phyloP scores from a whole-genome alignment of 92 coral and sea anemone species.

The Hydrozoanthus gracilis region DNA sequence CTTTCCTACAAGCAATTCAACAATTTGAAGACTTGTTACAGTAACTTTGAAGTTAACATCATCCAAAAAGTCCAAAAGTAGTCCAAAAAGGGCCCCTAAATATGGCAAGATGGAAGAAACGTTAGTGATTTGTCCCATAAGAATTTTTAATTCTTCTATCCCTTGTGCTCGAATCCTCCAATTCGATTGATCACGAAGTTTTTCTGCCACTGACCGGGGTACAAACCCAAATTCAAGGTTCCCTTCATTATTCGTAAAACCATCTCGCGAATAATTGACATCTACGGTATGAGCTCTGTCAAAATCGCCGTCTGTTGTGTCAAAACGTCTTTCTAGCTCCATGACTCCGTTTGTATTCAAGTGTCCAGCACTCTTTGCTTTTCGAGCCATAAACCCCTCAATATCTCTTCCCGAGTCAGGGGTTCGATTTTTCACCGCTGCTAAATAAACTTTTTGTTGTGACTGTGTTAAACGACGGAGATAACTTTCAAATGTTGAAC shows the following conservation, averaged over 20 bases:
- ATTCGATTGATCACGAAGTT: constrained; percentile 90
- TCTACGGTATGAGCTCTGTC: constrained; percentile 94
- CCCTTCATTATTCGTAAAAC: constrained; percentile 49
- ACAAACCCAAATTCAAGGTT: constrained; percentile 83
- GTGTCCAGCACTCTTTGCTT: constrained; percentile 96
- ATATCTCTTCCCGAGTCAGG: constrained; percentile 60
- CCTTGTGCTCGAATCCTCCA: constrained; percentile 95
- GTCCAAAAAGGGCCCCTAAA: constrained; percentile 82
- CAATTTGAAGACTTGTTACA: constrained; percentile 91
- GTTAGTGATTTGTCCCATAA: constrained; percentile 82
- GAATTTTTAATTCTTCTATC: constrained; percentile 89
- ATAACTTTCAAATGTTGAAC: constrained; percentile 80
- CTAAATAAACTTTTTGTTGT: constrained; percentile 72
- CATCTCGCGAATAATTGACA: constrained; percentile 61
- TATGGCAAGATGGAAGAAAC: constrained; percentile 74
- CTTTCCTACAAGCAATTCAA: constrained; percentile 84
- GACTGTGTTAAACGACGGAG: constrained; percentile 78
- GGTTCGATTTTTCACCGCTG: constrained; percentile 80
- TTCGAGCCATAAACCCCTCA: constrained; percentile 76
- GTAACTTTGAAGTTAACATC: constrained; percentile 95
- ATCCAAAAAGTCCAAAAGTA: constrained; percentile 85
- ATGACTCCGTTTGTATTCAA: constrained; percentile 80
- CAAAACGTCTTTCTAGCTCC: constrained; percentile 43
- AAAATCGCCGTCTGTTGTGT: constrained; percentile 70
- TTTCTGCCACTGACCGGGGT: constrained; percentile 75